A percentile compares a stretch with the other conserved stretches of the same genome.
Conservation (phyloP, 2,888 invertebrate genomes). For the Euspilapteryx auroguttella region DNA sequence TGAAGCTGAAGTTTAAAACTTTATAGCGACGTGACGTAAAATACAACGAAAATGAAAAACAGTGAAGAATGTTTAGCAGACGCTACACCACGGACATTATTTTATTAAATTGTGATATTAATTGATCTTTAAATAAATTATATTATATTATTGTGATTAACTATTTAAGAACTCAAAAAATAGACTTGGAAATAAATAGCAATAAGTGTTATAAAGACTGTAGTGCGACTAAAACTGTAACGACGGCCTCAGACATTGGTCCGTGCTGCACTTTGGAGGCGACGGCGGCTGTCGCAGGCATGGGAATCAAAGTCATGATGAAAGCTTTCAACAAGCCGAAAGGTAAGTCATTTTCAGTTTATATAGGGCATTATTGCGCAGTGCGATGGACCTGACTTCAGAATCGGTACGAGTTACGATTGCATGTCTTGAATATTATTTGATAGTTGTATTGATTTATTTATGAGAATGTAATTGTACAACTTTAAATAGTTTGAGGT, state of each 20-base stretch:
- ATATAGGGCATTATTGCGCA: background rate
- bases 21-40: too few species aligned
- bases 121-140: conserved; percentile 26
- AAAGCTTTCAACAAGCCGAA: conserved; percentile 85
- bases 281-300: conserved; percentile 64
- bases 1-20: too few species aligned
- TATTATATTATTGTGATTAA: background rate
- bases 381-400: too few species aligned
- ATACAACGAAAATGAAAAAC: conserved; percentile 47
- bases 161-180: background rate
- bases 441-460: too few species aligned
- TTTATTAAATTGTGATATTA: conserved; percentile 51
- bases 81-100: conserved; percentile 13
- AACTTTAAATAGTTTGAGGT: too few species aligned
- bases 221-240: conserved; percentile 6
- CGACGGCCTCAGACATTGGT: too few species aligned
- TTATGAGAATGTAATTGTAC: too few species aligned
- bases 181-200: too few species aligned
- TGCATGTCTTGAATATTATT: conserved; percentile 5
- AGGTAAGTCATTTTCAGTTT: conserved; percentile 54
- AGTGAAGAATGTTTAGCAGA: conserved; percentile 56
- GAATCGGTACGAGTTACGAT: conserved; percentile 1
- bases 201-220: conserved; percentile 14
- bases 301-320: conserved; percentile 87
- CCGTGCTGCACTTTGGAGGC: conserved; percentile 15